Percentiles rank a stretch among this genome's conserved stretches.
Conservation (phyloP, 2,113 vertebrate genomes). For the Macroglossus sobrinus region DNA sequence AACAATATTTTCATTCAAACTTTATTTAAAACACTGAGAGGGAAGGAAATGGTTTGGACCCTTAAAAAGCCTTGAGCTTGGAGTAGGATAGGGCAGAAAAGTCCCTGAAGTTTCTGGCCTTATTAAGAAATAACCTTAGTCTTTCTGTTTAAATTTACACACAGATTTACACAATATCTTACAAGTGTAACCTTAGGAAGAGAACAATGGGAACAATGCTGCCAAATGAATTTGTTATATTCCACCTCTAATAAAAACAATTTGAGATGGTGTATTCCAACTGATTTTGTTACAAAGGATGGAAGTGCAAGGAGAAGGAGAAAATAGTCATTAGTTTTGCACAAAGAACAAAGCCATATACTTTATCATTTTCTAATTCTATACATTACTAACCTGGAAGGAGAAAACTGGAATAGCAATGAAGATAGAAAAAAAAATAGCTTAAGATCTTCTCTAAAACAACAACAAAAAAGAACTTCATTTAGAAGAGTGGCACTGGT, state of each 20-base stretch:
- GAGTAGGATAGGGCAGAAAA: neutral
- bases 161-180: neutral
- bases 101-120: neutral
- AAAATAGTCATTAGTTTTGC: neutral
- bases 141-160: constrained; percentile 7
- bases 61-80: neutral
- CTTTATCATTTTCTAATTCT: neutral
- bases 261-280: neutral
- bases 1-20: neutral
- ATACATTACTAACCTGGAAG: neutral
- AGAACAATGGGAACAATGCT: neutral
- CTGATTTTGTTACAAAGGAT: neutral
- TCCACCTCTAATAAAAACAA: neutral
- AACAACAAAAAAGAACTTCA: neutral
- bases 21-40: neutral
- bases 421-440: neutral
- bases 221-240: neutral
- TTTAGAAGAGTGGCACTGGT: neutral
- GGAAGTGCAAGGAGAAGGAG: neutral
- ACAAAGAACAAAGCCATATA: neutral
- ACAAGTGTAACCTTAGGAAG: neutral
- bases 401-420: neutral
- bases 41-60: neutral
- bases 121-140: neutral
- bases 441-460: neutral